Conservation (phyloP, 2,888 invertebrate species). For the Tenthredo distinguenda region DNA sequence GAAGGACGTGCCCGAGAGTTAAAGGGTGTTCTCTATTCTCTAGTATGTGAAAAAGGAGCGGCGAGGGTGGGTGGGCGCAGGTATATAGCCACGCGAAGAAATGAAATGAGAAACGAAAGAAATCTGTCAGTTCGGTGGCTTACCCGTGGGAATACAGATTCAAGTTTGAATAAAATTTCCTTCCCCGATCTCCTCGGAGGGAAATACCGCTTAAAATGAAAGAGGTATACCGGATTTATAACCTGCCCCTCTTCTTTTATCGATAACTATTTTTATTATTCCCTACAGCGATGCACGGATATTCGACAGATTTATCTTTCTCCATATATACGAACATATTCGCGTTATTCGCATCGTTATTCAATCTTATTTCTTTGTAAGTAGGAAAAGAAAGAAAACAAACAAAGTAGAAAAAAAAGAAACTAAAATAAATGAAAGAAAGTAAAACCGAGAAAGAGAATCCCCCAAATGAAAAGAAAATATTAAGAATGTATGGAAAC, state of each 20-base stretch:
- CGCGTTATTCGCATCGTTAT: not conserved
- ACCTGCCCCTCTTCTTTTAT: not conserved
- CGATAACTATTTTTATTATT: conserved; percentile 37
- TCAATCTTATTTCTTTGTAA: not conserved
- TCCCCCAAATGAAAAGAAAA: not conserved
- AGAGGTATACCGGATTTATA: conserved; percentile 27
- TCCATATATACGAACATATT: not conserved
- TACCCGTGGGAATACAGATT: conserved; percentile 12
- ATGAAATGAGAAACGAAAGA: conserved; percentile 62
- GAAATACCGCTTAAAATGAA: conserved; percentile 11
- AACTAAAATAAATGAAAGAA: not conserved
- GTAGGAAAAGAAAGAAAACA: not conserved
- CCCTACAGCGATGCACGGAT: not conserved
- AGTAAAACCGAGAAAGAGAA: not conserved
- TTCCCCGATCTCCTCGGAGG: not conserved
- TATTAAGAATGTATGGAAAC: not conserved
- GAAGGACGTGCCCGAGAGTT: conserved; percentile 64
- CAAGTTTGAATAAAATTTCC: conserved; percentile 28
- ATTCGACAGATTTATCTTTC: conserved; percentile 4
- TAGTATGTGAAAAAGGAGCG: not conserved
- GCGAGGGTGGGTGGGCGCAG: not conserved
- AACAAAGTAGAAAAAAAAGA: not conserved
- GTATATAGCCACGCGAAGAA: not conserved
- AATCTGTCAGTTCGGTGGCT: conserved; percentile 41
- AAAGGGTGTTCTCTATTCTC: conserved; percentile 31